Evolutionary conservation across 2,113 vertebrate genomes (phyloP).

Genomic region (Scytalopus superciliaris): DNA sequence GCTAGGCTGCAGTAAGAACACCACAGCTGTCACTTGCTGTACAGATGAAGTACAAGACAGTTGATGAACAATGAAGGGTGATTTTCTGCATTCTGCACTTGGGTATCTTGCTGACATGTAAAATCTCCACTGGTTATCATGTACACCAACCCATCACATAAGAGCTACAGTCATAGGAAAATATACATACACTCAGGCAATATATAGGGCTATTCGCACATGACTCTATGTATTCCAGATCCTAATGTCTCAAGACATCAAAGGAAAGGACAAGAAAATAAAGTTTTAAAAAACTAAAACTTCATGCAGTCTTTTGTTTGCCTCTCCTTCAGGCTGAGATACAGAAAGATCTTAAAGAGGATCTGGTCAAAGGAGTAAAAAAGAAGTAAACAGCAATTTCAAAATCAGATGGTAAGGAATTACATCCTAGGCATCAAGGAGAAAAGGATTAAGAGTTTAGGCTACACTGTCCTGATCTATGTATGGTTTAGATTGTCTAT

Average conservation of each 20-base stretch:
- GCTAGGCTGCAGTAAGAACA: not conserved
- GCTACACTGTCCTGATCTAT: not conserved
- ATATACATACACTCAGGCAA: not conserved
- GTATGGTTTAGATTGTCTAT: not conserved
- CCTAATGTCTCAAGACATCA: not conserved
- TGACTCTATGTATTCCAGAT: not conserved
- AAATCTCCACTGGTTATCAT: not conserved
- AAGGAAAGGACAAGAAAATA: not conserved
- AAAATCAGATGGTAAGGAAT: not conserved
- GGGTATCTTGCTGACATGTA: not conserved
- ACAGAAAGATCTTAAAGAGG: not conserved
- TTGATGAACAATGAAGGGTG: slow-evolving; percentile 1
- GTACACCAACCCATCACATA: not conserved
- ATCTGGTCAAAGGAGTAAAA: not conserved
- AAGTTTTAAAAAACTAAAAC: not conserved
- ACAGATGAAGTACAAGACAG: not conserved
- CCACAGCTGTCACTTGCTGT: not conserved
- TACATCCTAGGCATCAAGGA: not conserved
- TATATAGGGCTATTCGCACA: not conserved
- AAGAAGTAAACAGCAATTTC: not conserved
- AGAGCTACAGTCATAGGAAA: not conserved
- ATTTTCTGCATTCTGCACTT: not conserved
- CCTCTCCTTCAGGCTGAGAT: not conserved
- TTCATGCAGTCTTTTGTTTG: not conserved
- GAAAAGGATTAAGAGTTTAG: not conserved